A percentile compares a stretch with the other conserved stretches of the same genome.
phyloP scores from a whole-genome alignment of 2,113 vertebrate species.

The Phyllostomus hastatus region DNA sequence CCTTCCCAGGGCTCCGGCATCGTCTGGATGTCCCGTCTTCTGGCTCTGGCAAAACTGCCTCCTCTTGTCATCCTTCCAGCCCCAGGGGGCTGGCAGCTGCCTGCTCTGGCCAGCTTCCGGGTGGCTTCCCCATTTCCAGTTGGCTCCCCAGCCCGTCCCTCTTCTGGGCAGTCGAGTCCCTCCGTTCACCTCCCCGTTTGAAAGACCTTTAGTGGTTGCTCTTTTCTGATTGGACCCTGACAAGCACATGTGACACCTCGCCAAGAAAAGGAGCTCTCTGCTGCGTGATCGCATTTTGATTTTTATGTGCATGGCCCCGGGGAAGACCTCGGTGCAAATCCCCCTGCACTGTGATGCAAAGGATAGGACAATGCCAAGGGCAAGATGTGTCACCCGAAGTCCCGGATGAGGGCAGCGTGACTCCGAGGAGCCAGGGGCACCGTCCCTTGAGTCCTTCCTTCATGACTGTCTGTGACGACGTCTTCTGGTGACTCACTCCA shows the following conservation, averaged over 20 bases:
- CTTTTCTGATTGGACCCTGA: background rate
- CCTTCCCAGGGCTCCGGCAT: background rate
- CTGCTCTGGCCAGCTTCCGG: background rate
- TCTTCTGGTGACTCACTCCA: background rate
- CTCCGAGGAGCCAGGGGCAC: background rate
- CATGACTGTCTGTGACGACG: background rate
- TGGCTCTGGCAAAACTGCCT: background rate
- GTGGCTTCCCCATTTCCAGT: background rate
- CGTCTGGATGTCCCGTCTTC: background rate
- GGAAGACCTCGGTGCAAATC: background rate
- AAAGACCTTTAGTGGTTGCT: background rate
- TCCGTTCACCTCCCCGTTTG: background rate
- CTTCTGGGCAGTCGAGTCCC: background rate
- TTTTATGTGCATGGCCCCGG: background rate
- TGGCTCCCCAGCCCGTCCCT: background rate
- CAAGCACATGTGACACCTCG: background rate
- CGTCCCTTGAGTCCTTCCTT: background rate
- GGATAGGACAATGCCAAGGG: background rate
- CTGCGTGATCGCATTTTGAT: background rate
- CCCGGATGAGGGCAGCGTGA: background rate
- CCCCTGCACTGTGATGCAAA: background rate
- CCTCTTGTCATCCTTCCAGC: background rate
- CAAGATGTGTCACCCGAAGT: fast-evolving
- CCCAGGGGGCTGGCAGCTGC: background rate
- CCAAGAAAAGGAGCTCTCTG: background rate